phyloP scores from a whole-genome alignment of 2,797 vertebrate genomes.

The Acridotheres tristis region DNA sequence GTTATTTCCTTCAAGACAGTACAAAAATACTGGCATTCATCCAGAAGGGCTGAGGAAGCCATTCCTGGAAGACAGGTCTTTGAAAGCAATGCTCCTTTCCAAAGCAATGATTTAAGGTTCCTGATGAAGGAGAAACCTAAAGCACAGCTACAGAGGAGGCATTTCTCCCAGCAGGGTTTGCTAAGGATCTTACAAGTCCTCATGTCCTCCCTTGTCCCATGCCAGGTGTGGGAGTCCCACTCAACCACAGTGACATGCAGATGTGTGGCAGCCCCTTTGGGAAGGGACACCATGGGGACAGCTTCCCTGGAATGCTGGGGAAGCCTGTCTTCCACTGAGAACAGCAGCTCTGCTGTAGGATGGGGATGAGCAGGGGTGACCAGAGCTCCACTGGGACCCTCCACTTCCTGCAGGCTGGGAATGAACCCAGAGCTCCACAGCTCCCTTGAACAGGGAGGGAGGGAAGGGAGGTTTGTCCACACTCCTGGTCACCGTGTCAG shows the following conservation, averaged over 20 bases:
- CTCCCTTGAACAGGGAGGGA: not conserved
- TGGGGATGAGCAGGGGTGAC: not conserved
- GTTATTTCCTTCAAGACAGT: slow-evolving; percentile 28
- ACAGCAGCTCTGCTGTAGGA: not conserved
- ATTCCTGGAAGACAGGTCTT: slow-evolving; percentile 43
- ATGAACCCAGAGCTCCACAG: not conserved
- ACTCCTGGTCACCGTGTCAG: not conserved
- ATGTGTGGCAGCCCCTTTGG: not conserved
- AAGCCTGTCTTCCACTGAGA: not conserved
- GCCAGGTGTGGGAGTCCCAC: not conserved
- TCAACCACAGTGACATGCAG: rapidly evolving
- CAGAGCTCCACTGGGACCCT: not conserved
- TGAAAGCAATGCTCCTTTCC: slow-evolving; percentile 6
- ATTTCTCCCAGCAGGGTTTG: not conserved
- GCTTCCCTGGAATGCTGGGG: not conserved
- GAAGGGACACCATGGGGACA: not conserved
- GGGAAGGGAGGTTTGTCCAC: not conserved
- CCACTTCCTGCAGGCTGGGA: not conserved
- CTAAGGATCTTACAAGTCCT: not conserved
- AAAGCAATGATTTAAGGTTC: slow-evolving; percentile 10
- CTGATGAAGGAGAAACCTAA: not conserved
- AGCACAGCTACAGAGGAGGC: not conserved
- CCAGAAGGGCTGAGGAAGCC: not conserved
- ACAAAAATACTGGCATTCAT: not conserved
- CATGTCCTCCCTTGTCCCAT: not conserved